Evolutionary conservation across 2,113 vertebrate species (phyloP), one percentile per base, ranked within the genome.

Genomic region (Microcebus tavaratra): DNA sequence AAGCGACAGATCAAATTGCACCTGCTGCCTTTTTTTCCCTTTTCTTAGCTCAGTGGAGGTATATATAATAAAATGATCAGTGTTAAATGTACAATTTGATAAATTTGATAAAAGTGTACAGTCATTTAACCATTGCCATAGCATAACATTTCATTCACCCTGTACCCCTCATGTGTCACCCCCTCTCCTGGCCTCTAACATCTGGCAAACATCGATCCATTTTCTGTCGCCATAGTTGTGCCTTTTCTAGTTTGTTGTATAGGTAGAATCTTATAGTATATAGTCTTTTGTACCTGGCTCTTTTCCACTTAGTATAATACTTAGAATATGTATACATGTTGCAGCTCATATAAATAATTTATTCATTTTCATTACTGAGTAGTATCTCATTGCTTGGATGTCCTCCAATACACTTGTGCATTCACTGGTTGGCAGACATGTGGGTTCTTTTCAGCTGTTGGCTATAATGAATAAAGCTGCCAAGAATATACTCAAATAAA

Each of bases 181-280:
- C 21, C 15, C 36, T 42, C 18, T 21, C 65, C 25, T 23, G 25
- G 25, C 27, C 13, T 27, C 59, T 21, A 50, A 63, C 31, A 36
- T 31, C 2, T 31, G 42, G 55, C 23, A 93, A 27, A 57, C 4
- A 6, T 7, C 25, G 1, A 42, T 70, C 1, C 14, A 7, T 13
- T 23, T 82, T 55, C 29, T 36, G 0, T 65, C 29, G 78, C 29
- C 59, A 1, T 11, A 63, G 17, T 4, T 79, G 18, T 63, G 61
- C 61, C 59, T 57, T 90, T 29, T 73, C 20, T 86, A 48, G 53
- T 65, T 57, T 8, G 27, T 31, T 14, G 4, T 4, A 7, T 36
- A 48, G 53, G n/a, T 21, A 6, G 45, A 34, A 27, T 68, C 50
- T 39, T 82, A 25, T 1, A 39, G 5, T 5, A 21, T 0, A 0